phyloP scores from a whole-genome alignment of 2,797 vertebrate genomes.

The Pogonophryne albipinna region DNA sequence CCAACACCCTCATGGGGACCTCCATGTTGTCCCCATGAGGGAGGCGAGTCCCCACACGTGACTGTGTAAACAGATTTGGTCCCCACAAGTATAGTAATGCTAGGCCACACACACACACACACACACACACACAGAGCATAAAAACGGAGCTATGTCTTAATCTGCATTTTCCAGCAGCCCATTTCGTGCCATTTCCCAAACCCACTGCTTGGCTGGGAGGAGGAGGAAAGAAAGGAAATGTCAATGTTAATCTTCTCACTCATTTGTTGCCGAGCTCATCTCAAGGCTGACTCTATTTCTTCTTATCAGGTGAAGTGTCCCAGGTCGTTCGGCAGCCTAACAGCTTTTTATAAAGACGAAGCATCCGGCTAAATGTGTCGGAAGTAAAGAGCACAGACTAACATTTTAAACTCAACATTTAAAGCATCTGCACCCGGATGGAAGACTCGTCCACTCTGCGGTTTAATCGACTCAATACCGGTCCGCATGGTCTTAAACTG shows the following conservation, averaged over 20 bases:
- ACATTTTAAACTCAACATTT: neutral
- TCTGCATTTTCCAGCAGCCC: conserved; percentile 50
- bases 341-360: conserved; percentile 34
- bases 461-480: conserved; percentile 49
- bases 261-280: conserved; percentile 28
- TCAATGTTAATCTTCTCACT: conserved; percentile 41
- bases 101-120: neutral
- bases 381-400: conserved; percentile 13
- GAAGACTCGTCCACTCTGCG: conserved; percentile 13
- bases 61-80: too few species aligned
- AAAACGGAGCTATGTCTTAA: conserved; percentile 33
- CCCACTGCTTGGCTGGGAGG: conserved; percentile 11
- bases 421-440: conserved; percentile 6
- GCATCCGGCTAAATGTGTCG: conserved; percentile 5
- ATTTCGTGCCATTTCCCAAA: conserved; percentile 53
- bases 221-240: conserved; percentile 32
- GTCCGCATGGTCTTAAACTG: conserved; percentile 19
- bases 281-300: conserved; percentile 44
- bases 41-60: too few species aligned
- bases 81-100: too few species aligned
- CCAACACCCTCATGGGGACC: too few species aligned
- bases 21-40: too few species aligned
- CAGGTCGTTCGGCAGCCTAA: conserved; percentile 14
- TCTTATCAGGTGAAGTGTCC: conserved; percentile 29
- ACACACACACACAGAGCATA: conserved; percentile 8